Evolutionary conservation across 2,113 vertebrate genomes (phyloP), one percentile per base, ranked within the genome.

Genomic region (Lepus timidus): DNA sequence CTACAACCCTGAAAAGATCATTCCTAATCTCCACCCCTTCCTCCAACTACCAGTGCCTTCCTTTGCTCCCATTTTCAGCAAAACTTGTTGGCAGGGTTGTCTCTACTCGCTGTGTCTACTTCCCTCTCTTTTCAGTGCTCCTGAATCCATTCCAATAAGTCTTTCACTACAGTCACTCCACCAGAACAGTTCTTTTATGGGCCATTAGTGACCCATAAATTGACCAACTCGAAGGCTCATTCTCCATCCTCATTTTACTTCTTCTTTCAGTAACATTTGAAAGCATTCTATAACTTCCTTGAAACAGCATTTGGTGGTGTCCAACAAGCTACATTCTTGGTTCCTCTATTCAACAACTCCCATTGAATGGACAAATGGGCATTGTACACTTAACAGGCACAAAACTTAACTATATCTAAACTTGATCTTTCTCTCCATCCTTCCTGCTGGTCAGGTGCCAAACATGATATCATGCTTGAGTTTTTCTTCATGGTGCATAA

Each of bases 201-300:
- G 9, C 11, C 61, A 61, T 36, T 19, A 67, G 31, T 13, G 4
- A 73, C 23, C 12, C 33, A 71, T 10, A 65, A 58, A 33, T 65
- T 33, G 23, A 13, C 71, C 78, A 51, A 65, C 61, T 25, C 75
- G 51, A 39, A 78, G 88, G 31, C 27, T 74, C 44, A 39, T 31
- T 89, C 44, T 89, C 31, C 44, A 39, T 76, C 9, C 23, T 85
- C 52, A 78, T 79, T 92, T 86, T 90, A 73, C 55, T 88, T 44
- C 14, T 22, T 29, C 27, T 71, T 62, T 79, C 31, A 75, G 64
- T 62, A 92, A 70, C 16, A 58, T 85, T 64, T 94, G 68, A 91
- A 85, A 76, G 29, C 67, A 44, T 25, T 49, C 17, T 23, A 55
- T 90, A 14, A 58, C 49, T 9, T 93, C 23, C 44, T 64, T 36